Evolutionary conservation across 2,113 vertebrate genomes (phyloP).

Genomic region (Takifugu flavidus): DNA sequence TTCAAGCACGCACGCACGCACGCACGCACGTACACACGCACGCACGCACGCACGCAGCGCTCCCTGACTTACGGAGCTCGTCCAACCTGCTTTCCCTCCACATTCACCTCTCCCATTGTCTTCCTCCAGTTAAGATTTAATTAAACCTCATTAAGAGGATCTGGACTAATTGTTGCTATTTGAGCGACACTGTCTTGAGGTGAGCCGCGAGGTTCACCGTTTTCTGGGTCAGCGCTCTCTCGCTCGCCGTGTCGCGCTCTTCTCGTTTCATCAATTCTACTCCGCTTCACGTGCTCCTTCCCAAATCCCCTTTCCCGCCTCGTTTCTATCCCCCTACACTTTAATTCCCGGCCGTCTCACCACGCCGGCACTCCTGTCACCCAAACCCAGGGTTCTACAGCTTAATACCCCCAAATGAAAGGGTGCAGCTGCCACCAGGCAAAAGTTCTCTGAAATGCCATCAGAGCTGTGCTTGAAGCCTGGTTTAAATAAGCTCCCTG

Average conservation of each 20-base stretch:
- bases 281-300: slow-evolving; percentile 17
- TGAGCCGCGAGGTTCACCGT: slow-evolving; percentile 54
- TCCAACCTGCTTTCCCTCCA: slow-evolving; percentile 53
- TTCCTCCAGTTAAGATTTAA: slow-evolving; percentile 70
- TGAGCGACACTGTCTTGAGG: slow-evolving; percentile 71
- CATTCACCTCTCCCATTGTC: slow-evolving; percentile 50
- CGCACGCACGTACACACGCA: not conserved
- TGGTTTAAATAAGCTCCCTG: slow-evolving; percentile 29
- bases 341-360: slow-evolving; percentile 35
- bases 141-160: slow-evolving; percentile 76
- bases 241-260: slow-evolving; percentile 45
- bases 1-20: slow-evolving; percentile 1
- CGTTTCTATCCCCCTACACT: slow-evolving; percentile 26
- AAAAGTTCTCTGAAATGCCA: slow-evolving; percentile 32
- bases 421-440: slow-evolving; percentile 25
- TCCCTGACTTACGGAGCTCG: slow-evolving; percentile 33
- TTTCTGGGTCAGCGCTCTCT: slow-evolving; percentile 76
- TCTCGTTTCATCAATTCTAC: slow-evolving; percentile 45
- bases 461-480: slow-evolving; percentile 17
- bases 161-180: slow-evolving; percentile 85
- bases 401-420: slow-evolving; percentile 45
- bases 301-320: slow-evolving; percentile 28
- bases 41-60: slow-evolving; percentile 2
- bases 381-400: slow-evolving; percentile 41
- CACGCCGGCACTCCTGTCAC: slow-evolving; percentile 35